A percentile compares a stretch with the other conserved stretches of the same genome.
phyloP scores from a whole-genome alignment of 2,888 invertebrate species.

The Meliscaeva auricollis region DNA sequence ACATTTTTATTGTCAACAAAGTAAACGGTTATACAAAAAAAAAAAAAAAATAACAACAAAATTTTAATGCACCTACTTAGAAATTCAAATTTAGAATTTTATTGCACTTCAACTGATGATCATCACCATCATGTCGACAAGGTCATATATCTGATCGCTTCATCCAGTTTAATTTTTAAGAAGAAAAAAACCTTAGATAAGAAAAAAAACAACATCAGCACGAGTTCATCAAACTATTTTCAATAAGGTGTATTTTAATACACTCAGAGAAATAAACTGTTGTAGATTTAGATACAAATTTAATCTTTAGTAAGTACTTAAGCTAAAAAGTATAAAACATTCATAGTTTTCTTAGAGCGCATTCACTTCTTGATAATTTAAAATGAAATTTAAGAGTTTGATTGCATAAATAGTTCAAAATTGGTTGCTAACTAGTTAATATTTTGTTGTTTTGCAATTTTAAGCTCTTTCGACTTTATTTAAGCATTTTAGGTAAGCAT shows the following conservation, averaged over 20 bases:
- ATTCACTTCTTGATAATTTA: no score
- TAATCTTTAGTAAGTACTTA: no score
- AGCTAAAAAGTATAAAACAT: no score
- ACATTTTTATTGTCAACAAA: not conserved
- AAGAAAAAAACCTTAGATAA: conserved; percentile 14
- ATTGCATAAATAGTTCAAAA: no score
- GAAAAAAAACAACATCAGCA: conserved; percentile 30
- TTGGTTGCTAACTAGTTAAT: no score
- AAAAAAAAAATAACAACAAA: conserved; percentile 26
- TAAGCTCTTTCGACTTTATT: no score
- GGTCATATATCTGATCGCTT: conserved; percentile 64
- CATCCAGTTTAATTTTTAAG: not conserved
- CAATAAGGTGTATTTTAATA: conserved; percentile 25
- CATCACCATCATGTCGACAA: conserved; percentile 27
- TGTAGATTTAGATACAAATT: no score
- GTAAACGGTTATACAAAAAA: conserved; percentile 26
- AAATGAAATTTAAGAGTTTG: no score
- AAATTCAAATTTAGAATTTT: conserved; percentile 42
- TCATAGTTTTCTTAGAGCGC: no score
- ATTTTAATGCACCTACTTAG: conserved; percentile 34
- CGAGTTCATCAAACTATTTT: conserved; percentile 67
- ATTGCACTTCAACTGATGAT: conserved; percentile 28
- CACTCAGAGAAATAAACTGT: conserved; percentile 11
- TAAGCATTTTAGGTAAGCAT: no score
- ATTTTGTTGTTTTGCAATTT: no score